Conservation (phyloP, 2,888 invertebrate species). For the Brachynemurus nebulosus region DNA sequence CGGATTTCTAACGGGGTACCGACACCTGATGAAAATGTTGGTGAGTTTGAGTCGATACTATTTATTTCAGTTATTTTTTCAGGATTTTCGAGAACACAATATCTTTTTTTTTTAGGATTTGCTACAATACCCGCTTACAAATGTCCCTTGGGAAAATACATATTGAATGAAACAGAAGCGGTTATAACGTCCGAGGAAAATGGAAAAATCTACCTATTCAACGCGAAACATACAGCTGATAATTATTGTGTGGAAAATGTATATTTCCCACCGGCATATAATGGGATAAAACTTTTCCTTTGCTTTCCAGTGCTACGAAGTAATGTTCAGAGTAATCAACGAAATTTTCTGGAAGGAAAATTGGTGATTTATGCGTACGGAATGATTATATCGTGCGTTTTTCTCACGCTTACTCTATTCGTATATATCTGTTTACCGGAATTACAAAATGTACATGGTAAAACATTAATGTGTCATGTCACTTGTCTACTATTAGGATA, state of each 20-base stretch:
- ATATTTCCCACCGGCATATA: background rate
- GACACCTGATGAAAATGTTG: background rate
- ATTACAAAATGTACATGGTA: slow-evolving; percentile 57
- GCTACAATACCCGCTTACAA: background rate
- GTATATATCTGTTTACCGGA: slow-evolving; percentile 51
- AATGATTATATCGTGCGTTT: slow-evolving; percentile 46
- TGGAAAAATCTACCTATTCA: background rate
- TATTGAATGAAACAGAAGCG: background rate
- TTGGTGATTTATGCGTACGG: slow-evolving; percentile 20
- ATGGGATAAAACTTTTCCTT: no score
- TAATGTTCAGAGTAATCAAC: background rate
- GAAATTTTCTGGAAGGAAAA: background rate
- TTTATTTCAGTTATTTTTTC: no score
- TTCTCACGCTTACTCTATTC: slow-evolving; percentile 46
- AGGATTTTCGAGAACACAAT: no score
- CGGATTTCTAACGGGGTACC: background rate
- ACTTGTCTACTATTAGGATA: slow-evolving; percentile 50
- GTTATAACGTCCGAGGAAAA: background rate
- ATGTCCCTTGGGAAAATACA: background rate
- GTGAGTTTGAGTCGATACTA: no score
- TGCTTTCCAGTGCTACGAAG: background rate
- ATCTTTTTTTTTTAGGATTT: background rate
- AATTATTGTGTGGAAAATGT: slow-evolving; percentile 3
- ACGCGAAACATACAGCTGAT: background rate
- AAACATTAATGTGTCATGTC: slow-evolving; percentile 57